Percentiles rank a stretch among this genome's conserved stretches.
Evolutionary conservation across 2,888 invertebrate species (phyloP).

Genomic region (Andrena flavipes): DNA sequence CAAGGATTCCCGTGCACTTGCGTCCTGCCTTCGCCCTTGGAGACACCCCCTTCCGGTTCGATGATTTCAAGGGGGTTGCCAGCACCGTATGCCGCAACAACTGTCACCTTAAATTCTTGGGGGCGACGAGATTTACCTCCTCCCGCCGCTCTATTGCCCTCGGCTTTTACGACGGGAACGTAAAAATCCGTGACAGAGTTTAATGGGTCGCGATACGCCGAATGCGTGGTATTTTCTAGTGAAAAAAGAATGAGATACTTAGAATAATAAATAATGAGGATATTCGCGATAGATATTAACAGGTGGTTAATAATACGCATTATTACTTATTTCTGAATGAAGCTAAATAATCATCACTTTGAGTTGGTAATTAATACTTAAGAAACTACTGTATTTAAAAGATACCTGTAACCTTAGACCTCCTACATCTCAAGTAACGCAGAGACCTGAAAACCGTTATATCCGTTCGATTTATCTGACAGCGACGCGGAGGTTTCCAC

Average conservation of each 20-base stretch:
- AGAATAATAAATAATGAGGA: background rate
- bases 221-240: background rate
- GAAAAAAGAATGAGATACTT: background rate
- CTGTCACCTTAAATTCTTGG: constrained; percentile 68
- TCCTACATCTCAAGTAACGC: background rate
- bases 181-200: constrained; percentile 19
- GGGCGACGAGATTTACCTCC: constrained; percentile 38
- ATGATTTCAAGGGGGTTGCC: constrained; percentile 69
- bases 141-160: constrained; percentile 4
- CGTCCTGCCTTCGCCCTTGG: constrained; percentile 74
- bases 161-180: constrained; percentile 22
- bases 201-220: constrained; percentile 15
- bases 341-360: no score
- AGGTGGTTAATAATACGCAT: no score
- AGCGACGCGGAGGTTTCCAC: background rate
- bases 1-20: constrained; percentile 77
- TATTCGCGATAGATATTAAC: no score
- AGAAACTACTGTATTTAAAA: no score
- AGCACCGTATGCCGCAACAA: constrained; percentile 67
- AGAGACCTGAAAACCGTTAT: background rate
- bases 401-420: no score
- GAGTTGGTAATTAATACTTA: no score
- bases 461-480: background rate
- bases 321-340: no score
- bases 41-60: constrained; percentile 82